Evolutionary conservation across 2,888 invertebrate genomes (phyloP), one percentile per base, ranked within the genome.

Genomic region (Automeris io): DNA sequence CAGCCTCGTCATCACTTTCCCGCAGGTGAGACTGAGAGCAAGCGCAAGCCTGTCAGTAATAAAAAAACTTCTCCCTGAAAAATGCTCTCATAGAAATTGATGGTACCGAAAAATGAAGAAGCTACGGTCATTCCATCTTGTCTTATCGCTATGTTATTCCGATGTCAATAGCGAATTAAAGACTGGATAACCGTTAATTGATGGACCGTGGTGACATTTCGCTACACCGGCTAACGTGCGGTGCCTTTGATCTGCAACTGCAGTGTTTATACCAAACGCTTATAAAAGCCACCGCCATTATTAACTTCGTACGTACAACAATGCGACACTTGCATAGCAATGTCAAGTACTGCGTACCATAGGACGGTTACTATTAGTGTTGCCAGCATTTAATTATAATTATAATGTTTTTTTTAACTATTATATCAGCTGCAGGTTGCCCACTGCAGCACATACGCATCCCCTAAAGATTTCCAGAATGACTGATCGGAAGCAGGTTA

Each of bases 131-230:
- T 70, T 65, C 61, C 54, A 40, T 56, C 45, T 53, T 54, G 58
- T 56, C 61, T 41, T 50, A 32, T 51, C 47, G 43, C 61, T 55
- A 52, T 44, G 59, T 60, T 64, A 63, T 69, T 66, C 49, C 66
- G 73, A 75, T 81, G 78, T 80, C 79, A 76, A 78, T 76, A 76
- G 67, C 71, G 62, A 61, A 72, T 74, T 76, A 71, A 71, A 59
- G 60, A 62, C 63, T 59, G 69, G 60, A 70, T 70, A 70, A 57
- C 69, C 61, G 71, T 75, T 83, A 83, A 83, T 82, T 80, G 78
- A 76, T 73, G 61, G 71, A 75, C 71, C 75, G 74, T 74, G 83
- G 83, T 83, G 85, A 86, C 83, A 86, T 86, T 85, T 83, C 69
- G 68, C 69, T 52, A 72, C 67, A 63, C 64, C 58, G 69, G 64